Conservation (phyloP, 2,888 invertebrate genomes). For the Salpingus planirostris region DNA sequence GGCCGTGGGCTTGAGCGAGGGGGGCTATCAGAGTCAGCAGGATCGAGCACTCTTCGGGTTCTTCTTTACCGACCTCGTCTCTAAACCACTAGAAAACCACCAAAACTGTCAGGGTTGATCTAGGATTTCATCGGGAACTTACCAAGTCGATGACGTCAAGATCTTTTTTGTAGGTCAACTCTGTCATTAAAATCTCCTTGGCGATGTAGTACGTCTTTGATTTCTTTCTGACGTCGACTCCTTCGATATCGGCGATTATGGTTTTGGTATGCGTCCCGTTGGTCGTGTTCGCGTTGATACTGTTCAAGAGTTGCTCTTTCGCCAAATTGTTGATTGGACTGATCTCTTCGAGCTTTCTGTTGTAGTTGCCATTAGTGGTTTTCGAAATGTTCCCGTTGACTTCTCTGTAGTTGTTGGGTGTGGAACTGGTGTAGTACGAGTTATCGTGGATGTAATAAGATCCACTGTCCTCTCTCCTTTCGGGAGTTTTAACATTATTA, state of each 20-base stretch:
- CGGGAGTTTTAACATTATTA: slow-evolving; percentile 12
- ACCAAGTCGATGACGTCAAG: slow-evolving; percentile 85
- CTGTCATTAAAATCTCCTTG: slow-evolving; percentile 92
- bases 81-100: slow-evolving; percentile 58
- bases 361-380: slow-evolving; percentile 38
- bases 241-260: slow-evolving; percentile 40
- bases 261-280: slow-evolving; percentile 32
- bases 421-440: slow-evolving; percentile 40
- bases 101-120: too few species aligned
- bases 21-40: slow-evolving; percentile 56
- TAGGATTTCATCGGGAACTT: slow-evolving; percentile 9
- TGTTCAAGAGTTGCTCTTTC: slow-evolving; percentile 38
- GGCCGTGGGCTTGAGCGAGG: slow-evolving; percentile 73
- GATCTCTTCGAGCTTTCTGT: slow-evolving; percentile 22
- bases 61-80: slow-evolving; percentile 50
- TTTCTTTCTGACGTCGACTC: slow-evolving; percentile 39
- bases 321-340: slow-evolving; percentile 29
- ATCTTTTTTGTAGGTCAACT: slow-evolving; percentile 90
- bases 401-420: slow-evolving; percentile 38
- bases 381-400: slow-evolving; percentile 35
- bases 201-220: slow-evolving; percentile 69
- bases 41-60: slow-evolving; percentile 53
- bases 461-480: slow-evolving; percentile 17
- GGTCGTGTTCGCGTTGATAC: slow-evolving; percentile 34
- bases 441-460: slow-evolving; percentile 29